Conservation (phyloP, 2,113 vertebrate species). For the Tenebrosternarchus preto region DNA sequence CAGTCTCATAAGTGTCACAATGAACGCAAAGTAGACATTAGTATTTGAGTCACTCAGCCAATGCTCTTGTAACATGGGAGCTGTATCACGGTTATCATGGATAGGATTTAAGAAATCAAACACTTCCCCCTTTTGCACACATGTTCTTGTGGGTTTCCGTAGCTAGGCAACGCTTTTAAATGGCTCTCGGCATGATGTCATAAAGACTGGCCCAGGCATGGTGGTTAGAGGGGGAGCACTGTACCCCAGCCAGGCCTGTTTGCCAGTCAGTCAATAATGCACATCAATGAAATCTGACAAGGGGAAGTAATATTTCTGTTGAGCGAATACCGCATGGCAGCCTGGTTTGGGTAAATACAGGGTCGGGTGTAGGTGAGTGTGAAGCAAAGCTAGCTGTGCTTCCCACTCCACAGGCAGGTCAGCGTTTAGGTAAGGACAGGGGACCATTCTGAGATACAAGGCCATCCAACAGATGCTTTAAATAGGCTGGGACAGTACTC, state of each 20-base stretch:
- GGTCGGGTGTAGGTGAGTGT: slow-evolving; percentile 8
- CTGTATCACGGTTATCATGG: not conserved
- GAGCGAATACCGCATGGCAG: slow-evolving; percentile 51
- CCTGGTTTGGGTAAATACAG: slow-evolving; percentile 53
- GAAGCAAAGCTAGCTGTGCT: slow-evolving; percentile 35
- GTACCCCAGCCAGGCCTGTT: slow-evolving; percentile 44
- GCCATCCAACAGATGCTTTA: not conserved
- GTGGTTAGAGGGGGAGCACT: slow-evolving; percentile 35
- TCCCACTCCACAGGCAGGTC: slow-evolving; percentile 31
- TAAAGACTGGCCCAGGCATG: slow-evolving; percentile 33
- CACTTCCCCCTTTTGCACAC: slow-evolving; percentile 16
- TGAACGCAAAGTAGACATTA: slow-evolving; percentile 22
- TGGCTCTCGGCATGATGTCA: slow-evolving; percentile 25
- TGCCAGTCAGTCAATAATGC: slow-evolving; percentile 55
- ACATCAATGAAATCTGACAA: slow-evolving; percentile 58
- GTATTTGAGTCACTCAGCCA: slow-evolving; percentile 14
- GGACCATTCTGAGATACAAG: slow-evolving; percentile 9
- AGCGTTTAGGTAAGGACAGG: not conserved
- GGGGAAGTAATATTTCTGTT: slow-evolving; percentile 54
- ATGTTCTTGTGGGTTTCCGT: slow-evolving; percentile 41
- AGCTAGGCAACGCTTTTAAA: slow-evolving; percentile 50
- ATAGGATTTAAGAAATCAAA: slow-evolving; percentile 34
- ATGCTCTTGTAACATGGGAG: not conserved
- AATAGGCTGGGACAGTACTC: not conserved
- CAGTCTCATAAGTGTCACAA: slow-evolving; percentile 12